phyloP scores from a whole-genome alignment of 2,113 vertebrate species.

The Neodontobutis hainanensis region DNA sequence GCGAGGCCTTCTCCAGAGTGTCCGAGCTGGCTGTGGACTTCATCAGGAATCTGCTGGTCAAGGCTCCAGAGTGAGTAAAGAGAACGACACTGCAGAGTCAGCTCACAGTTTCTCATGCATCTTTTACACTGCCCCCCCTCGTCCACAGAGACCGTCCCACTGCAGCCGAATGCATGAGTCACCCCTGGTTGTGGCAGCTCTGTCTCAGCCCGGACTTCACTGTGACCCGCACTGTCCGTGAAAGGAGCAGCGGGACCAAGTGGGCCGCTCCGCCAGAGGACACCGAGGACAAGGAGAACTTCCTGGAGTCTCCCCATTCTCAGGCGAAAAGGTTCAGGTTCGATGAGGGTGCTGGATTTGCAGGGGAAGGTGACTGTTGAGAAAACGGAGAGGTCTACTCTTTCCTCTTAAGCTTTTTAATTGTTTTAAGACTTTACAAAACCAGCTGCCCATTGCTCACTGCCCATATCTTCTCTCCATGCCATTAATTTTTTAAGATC shows the following conservation, averaged over 20 bases:
- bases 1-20: constrained; percentile 86
- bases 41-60: constrained; percentile 90
- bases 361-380: constrained; percentile 65
- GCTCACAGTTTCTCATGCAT: neutral
- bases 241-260: constrained; percentile 76
- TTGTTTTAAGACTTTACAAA: constrained; percentile 51
- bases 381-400: neutral
- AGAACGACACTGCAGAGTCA: neutral
- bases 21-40: constrained; percentile 92
- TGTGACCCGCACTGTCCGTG: constrained; percentile 66
- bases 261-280: constrained; percentile 76
- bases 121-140: neutral
- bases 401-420: constrained; percentile 46
- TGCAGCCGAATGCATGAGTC: constrained; percentile 88
- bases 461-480: neutral
- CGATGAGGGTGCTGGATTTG: constrained; percentile 76
- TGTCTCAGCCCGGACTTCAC: constrained; percentile 60
- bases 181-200: constrained; percentile 88
- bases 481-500: neutral
- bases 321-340: constrained; percentile 87
- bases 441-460: constrained; percentile 15
- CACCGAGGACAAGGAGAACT: constrained; percentile 93
- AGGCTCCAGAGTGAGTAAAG: constrained; percentile 90
- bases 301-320: constrained; percentile 82
- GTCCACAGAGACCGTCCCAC: constrained; percentile 85